These are phyloP conservation scores for Alligator sinensis DNA, from an alignment of 2,113 vertebrate genomes.

Conservation along the genomic window DNA sequence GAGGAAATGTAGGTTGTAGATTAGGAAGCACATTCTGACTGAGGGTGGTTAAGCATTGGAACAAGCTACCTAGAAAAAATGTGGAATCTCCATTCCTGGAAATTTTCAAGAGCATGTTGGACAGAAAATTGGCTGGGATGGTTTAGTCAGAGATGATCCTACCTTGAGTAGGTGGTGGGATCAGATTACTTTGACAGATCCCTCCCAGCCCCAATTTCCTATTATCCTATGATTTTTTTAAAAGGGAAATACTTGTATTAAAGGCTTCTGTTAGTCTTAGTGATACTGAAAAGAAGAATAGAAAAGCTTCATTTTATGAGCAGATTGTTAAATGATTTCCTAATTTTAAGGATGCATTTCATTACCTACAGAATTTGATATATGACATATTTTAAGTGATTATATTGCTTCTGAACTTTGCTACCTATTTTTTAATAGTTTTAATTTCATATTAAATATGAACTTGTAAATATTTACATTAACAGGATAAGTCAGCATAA, in stretches of 20 bases:
- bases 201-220: too few species aligned
- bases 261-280: neutral
- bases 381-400: neutral
- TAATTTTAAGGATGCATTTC: fast-evolving
- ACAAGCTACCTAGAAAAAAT: too few species aligned
- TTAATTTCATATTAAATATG: neutral
- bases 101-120: too few species aligned
- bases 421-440: neutral
- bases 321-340: neutral
- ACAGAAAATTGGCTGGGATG: too few species aligned
- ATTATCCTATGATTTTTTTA: neutral
- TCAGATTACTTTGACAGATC: too few species aligned
- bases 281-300: neutral
- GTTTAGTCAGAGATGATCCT: too few species aligned
- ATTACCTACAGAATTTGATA: neutral
- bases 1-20: too few species aligned
- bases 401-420: fast-evolving
- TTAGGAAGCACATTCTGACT: too few species aligned
- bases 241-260: neutral
- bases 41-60: too few species aligned
- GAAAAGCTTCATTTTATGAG: neutral
- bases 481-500: neutral
- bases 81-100: too few species aligned
- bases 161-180: too few species aligned
- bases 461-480: neutral